These are phyloP conservation scores for Laodelphax striatellus DNA, from an alignment of 1,140 invertebrate genomes.

Conservation along the genomic window DNA sequence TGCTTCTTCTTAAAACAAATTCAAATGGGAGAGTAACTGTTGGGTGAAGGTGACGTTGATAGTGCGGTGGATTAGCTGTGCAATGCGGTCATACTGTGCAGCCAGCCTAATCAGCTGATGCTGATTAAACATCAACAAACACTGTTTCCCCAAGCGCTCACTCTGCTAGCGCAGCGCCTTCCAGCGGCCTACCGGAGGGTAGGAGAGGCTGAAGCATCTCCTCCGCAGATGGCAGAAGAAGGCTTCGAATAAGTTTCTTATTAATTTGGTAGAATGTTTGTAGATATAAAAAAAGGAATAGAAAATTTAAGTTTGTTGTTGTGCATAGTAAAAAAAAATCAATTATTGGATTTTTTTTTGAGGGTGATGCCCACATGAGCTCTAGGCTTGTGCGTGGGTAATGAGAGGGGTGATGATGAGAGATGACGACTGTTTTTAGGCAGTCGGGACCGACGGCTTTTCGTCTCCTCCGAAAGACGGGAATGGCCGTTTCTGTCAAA, in stretches of 20 bases:
- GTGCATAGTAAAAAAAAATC: too few relatives aligned
- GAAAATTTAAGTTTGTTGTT: too few relatives aligned
- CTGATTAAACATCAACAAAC: constrained; percentile 87
- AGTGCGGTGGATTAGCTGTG: constrained; percentile 87
- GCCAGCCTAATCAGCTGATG: constrained; percentile 83
- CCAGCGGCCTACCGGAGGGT: constrained; percentile 43
- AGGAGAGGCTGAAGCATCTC: not conserved
- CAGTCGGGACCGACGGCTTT: too few relatives aligned
- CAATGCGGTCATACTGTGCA: constrained; percentile 91
- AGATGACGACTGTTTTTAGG: too few relatives aligned
- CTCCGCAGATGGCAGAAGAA: constrained; percentile 1
- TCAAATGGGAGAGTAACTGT: constrained; percentile 79
- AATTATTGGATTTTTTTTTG: too few relatives aligned
- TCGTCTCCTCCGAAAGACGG: too few relatives aligned
- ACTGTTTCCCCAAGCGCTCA: constrained; percentile 83
- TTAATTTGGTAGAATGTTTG: too few relatives aligned
- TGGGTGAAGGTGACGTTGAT: constrained; percentile 74
- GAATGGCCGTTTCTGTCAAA: too few relatives aligned
- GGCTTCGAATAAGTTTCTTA: not conserved
- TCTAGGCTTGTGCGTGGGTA: too few relatives aligned
- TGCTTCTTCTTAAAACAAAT: constrained; percentile 35
- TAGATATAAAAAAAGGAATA: too few relatives aligned
- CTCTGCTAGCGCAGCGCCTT: constrained; percentile 70
- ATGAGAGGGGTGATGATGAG: too few relatives aligned
- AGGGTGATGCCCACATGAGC: too few relatives aligned